Conservation (phyloP, 1,140 invertebrate genomes). For the Brachionus asplanchnoidis region DNA sequence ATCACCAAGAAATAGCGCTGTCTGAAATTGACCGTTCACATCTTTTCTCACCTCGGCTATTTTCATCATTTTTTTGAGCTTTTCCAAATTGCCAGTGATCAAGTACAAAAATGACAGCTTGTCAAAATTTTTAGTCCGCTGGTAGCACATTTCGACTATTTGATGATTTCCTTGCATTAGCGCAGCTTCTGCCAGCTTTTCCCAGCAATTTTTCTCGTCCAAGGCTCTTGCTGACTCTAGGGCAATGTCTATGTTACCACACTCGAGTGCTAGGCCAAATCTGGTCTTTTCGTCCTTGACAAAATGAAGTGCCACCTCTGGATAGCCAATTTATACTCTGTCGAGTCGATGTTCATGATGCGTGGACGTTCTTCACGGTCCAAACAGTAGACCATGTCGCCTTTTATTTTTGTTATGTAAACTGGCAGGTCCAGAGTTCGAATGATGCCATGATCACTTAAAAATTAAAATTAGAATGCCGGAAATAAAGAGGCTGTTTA, state of each 20-base stretch:
- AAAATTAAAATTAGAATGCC: slow-evolving; percentile 45
- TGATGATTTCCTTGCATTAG: slow-evolving; percentile 90
- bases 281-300: slow-evolving; percentile 98
- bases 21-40: slow-evolving; percentile 90
- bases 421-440: slow-evolving; percentile 92
- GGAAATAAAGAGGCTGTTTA: no score
- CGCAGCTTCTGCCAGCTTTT: slow-evolving; percentile 87
- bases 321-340: slow-evolving; percentile 99
- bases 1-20: slow-evolving; percentile 83
- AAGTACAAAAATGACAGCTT: slow-evolving; percentile 95
- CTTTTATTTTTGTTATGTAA: slow-evolving; percentile 88
- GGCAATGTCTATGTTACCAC: slow-evolving; percentile 92
- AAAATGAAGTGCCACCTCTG: slow-evolving; percentile 98
- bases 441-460: slow-evolving; percentile 90
- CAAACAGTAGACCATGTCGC: slow-evolving; percentile 68
- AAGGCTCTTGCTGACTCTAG: slow-evolving; percentile 84
- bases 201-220: slow-evolving; percentile 92
- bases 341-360: slow-evolving; percentile 87
- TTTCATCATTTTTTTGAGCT: slow-evolving; percentile 96
- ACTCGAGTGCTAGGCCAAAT: slow-evolving; percentile 90
- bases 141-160: slow-evolving; percentile 97
- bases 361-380: slow-evolving; percentile 85
- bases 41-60: slow-evolving; percentile 66
- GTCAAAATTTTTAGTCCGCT: slow-evolving; percentile 98
- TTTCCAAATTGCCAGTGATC: slow-evolving; percentile 96